phyloP scores from a whole-genome alignment of 2,797 vertebrate species.

The Decapterus maruadsi region DNA sequence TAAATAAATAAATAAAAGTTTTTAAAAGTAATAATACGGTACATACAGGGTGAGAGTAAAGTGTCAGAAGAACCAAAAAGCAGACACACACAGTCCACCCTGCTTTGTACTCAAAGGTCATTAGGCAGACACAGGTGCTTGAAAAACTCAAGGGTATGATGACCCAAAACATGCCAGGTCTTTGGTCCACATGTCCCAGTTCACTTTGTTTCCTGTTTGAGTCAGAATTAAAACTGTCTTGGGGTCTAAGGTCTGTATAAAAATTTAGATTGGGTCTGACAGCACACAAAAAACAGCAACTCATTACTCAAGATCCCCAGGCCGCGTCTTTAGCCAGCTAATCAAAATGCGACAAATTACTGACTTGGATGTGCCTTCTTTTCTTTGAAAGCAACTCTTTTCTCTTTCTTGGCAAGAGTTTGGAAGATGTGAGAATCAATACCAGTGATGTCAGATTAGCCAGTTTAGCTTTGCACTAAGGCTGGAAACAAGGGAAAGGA shows the following conservation, averaged over 20 bases:
- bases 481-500: background rate
- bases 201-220: background rate
- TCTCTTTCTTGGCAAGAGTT: background rate
- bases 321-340: background rate
- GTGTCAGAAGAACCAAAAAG: background rate
- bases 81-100: background rate
- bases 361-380: background rate
- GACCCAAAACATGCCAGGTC: background rate
- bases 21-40: background rate
- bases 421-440: background rate
- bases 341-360: background rate
- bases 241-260: background rate
- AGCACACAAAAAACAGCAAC: background rate
- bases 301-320: background rate
- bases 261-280: constrained; percentile 10
- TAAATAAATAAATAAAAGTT: background rate
- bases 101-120: background rate
- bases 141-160: constrained; percentile 5
- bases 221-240: background rate
- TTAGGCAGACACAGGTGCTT: rapidly evolving
- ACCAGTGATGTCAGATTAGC: background rate
- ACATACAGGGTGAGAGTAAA: background rate
- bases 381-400: background rate
- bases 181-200: background rate
- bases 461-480: background rate